phyloP scores from a whole-genome alignment of 2,113 vertebrate species.

The Tetrax tetrax region DNA sequence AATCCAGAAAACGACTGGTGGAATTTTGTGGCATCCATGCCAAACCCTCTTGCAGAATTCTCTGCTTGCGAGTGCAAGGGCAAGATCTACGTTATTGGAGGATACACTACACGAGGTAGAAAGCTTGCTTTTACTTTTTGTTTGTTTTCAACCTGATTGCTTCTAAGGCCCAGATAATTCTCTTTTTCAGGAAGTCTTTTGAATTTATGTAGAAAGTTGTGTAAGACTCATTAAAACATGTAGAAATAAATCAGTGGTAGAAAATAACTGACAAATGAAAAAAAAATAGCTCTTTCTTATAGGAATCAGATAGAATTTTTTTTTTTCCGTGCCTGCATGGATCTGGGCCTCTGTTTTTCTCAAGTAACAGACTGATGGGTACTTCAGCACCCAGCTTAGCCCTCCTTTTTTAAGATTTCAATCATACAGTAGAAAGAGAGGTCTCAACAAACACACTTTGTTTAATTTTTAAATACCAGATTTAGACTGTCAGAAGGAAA shows the following conservation, averaged over 20 bases:
- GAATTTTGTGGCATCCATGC: slow-evolving; percentile 91
- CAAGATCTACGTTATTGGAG: slow-evolving; percentile 93
- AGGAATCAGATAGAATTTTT: neutral
- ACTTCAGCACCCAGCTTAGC: neutral
- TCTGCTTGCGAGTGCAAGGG: slow-evolving; percentile 94
- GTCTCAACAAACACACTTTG: neutral
- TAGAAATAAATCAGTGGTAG: neutral
- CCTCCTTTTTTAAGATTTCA: neutral
- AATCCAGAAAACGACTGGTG: slow-evolving; percentile 92
- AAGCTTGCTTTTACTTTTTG: neutral
- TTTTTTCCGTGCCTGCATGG: neutral
- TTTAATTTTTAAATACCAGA: neutral
- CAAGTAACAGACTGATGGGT: neutral
- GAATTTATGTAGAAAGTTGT: neutral
- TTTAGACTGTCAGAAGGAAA: neutral
- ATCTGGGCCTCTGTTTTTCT: neutral
- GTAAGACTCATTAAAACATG: neutral
- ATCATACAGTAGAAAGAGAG: neutral
- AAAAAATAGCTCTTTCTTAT: neutral
- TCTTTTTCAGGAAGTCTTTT: neutral
- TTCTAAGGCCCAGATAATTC: neutral
- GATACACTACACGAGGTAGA: slow-evolving; percentile 91
- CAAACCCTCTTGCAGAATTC: slow-evolving; percentile 91
- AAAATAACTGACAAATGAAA: neutral
- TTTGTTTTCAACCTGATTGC: neutral